These are phyloP conservation scores for Strix occidentalis DNA, from an alignment of 2,797 vertebrate genomes.

Conservation along the genomic window DNA sequence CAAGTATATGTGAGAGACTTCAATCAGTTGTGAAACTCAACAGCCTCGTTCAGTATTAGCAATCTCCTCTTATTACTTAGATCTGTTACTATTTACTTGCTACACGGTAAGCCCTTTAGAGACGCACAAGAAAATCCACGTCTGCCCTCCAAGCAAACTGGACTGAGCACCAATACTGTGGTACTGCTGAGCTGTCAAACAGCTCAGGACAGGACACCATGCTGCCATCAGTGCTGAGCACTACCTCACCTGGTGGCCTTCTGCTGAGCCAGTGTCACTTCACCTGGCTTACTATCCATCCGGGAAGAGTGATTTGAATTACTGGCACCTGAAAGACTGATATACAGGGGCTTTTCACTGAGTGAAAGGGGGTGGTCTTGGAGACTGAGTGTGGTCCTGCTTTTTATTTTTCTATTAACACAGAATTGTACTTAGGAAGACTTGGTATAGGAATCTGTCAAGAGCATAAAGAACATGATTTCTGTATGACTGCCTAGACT, in stretches of 20 bases:
- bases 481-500: background rate
- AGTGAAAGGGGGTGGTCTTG: background rate
- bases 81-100: background rate
- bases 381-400: background rate
- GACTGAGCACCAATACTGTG: background rate
- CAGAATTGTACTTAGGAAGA: background rate
- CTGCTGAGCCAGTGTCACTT: background rate
- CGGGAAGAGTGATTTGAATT: background rate
- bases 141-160: background rate
- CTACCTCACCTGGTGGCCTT: background rate
- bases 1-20: background rate
- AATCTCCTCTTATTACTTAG: background rate
- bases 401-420: background rate
- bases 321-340: background rate
- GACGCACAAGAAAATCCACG: background rate
- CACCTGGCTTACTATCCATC: background rate
- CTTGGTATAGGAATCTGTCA: background rate
- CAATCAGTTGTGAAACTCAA: background rate
- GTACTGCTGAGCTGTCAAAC: background rate
- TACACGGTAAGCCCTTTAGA: background rate
- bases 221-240: background rate
- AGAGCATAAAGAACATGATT: background rate
- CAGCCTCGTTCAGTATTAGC: background rate
- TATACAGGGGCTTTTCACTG: background rate
- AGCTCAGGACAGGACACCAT: background rate